These are phyloP conservation scores for Lindbergichthys nudifrons DNA, from an alignment of 2,797 vertebrate species.

Conservation along the genomic window DNA sequence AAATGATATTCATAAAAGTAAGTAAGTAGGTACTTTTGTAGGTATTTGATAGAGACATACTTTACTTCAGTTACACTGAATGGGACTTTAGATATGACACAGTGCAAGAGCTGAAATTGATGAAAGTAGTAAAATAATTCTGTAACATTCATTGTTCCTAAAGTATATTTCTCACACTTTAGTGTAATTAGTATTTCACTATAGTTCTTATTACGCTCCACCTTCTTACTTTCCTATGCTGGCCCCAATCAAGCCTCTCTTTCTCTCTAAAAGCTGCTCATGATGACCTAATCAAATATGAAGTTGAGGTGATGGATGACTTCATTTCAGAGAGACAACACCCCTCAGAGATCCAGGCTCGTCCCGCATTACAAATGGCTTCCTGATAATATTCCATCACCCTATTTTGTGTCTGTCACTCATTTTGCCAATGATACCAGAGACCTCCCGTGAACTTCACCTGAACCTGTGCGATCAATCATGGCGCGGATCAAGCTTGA, in stretches of 20 bases:
- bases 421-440: conserved; percentile 77
- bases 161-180: conserved; percentile 10
- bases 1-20: not conserved
- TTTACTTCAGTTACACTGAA: not conserved
- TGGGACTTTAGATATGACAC: not conserved
- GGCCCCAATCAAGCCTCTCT: conserved; percentile 33
- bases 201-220: not conserved
- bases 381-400: conserved; percentile 83
- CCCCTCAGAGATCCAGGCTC: conserved; percentile 77
- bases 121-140: not conserved
- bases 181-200: too few relatives aligned
- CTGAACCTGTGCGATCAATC: conserved; percentile 86
- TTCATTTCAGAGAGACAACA: conserved; percentile 81
- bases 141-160: not conserved
- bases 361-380: conserved; percentile 79
- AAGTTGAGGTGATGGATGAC: conserved; percentile 81
- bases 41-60: not conserved
- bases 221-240: conserved; percentile 3
- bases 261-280: conserved; percentile 69
- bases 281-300: conserved; percentile 83
- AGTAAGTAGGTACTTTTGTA: not conserved
- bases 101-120: not conserved
- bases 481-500: conserved; percentile 77
- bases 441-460: conserved; percentile 86
- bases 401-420: conserved; percentile 84